phyloP scores from a whole-genome alignment of 2,888 invertebrate species.

The Rhorus exstirpatorius region DNA sequence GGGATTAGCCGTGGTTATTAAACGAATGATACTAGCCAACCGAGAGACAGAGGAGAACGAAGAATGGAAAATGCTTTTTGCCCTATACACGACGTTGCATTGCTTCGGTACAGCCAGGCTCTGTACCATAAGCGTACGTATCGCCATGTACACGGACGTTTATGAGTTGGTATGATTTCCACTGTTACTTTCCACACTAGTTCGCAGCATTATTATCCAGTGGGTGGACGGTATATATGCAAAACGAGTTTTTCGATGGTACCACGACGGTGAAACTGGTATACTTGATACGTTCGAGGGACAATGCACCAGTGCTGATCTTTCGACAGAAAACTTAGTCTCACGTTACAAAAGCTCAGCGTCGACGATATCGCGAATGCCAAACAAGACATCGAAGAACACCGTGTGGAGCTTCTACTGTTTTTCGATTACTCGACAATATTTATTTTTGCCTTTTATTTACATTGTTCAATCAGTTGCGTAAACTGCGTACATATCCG shows the following conservation, averaged over 20 bases:
- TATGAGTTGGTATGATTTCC: slow-evolving; percentile 14
- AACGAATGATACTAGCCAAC: slow-evolving; percentile 72
- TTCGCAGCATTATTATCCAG: slow-evolving; percentile 51
- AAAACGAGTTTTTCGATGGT: slow-evolving; percentile 69
- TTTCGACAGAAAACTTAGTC: slow-evolving; percentile 64
- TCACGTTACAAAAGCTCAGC: slow-evolving; percentile 19
- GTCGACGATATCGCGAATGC: slow-evolving; percentile 8
- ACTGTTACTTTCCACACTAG: slow-evolving; percentile 15
- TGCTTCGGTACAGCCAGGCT: slow-evolving; percentile 6
- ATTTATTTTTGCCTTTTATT: slow-evolving; percentile 4
- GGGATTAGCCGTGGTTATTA: slow-evolving; percentile 75
- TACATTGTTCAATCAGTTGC: neutral
- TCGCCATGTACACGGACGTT: slow-evolving; percentile 26
- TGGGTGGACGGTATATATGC: slow-evolving; percentile 51
- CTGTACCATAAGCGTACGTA: slow-evolving; percentile 31
- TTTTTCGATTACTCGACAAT: slow-evolving; percentile 54
- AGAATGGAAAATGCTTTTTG: slow-evolving; percentile 40
- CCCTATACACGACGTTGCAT: slow-evolving; percentile 39
- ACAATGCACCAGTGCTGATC: slow-evolving; percentile 55
- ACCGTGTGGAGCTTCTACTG: slow-evolving; percentile 14
- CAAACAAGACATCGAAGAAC: slow-evolving; percentile 1
- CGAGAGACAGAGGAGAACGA: slow-evolving; percentile 52
- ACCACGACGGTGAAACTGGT: slow-evolving; percentile 20
- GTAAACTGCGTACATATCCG: neutral
- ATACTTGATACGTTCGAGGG: slow-evolving; percentile 20